A percentile compares a stretch with the other conserved stretches of the same genome.
Evolutionary conservation across 2,797 vertebrate genomes (phyloP).

Genomic region (Mormyrops attenuatus): DNA sequence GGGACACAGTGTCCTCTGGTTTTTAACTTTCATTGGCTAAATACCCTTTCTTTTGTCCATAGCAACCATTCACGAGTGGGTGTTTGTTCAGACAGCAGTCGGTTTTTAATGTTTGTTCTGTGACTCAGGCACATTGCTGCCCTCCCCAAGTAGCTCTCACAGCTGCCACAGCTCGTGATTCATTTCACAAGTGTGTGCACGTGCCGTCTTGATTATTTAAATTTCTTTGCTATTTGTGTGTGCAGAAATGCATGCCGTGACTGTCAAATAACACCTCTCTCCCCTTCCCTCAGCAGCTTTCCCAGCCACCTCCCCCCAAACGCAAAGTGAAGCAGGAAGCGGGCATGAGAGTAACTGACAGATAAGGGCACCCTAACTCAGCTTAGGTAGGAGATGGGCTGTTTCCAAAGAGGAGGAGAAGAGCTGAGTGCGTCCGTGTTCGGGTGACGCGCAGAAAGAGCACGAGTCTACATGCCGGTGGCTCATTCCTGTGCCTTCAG

Average conservation of each 20-base stretch:
- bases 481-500: neutral
- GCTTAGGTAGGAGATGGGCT: constrained; percentile 81
- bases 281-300: constrained; percentile 80
- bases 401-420: constrained; percentile 67
- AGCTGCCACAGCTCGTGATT: neutral
- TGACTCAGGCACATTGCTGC: neutral
- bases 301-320: constrained; percentile 64
- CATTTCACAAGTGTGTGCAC: neutral
- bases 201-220: neutral
- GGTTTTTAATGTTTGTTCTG: neutral
- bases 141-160: neutral
- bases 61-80: neutral
- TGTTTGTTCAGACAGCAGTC: neutral
- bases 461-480: neutral
- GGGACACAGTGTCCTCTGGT: neutral
- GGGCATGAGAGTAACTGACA: constrained; percentile 77
- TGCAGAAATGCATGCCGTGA: constrained; percentile 35
- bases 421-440: neutral
- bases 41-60: neutral
- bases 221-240: constrained; percentile 34
- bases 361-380: constrained; percentile 75
- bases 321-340: constrained; percentile 77
- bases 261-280: constrained; percentile 71
- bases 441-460: neutral
- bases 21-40: neutral